phyloP scores from a whole-genome alignment of 2,888 invertebrate species.

The Andrena camellia region DNA sequence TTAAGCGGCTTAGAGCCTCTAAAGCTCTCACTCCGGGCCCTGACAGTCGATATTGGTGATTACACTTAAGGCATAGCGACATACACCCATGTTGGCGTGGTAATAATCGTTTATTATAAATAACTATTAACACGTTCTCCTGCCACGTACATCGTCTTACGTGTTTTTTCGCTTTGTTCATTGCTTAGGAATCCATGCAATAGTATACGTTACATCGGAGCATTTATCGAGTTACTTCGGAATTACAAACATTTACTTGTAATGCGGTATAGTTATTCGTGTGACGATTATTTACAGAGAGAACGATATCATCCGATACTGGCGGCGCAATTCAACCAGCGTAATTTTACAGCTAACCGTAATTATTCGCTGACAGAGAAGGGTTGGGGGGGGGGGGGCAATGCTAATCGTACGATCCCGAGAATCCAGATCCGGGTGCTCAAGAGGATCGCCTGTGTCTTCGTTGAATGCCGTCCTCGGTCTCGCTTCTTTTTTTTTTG shows the following conservation, averaged over 20 bases:
- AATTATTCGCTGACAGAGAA: conserved; percentile 52
- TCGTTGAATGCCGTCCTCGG: conserved; percentile 26
- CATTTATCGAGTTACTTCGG: conserved; percentile 68
- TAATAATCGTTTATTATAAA: conserved; percentile 83
- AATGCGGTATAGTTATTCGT: conserved; percentile 77
- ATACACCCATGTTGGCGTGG: conserved; percentile 61
- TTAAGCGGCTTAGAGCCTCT: background rate
- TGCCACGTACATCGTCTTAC: conserved; percentile 75
- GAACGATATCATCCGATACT: conserved; percentile 59
- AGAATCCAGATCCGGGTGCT: conserved; percentile 14
- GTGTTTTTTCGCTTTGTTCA: conserved; percentile 64
- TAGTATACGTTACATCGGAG: conserved; percentile 73
- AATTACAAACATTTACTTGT: conserved; percentile 80
- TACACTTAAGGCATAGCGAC: background rate
- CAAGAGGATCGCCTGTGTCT: conserved; percentile 10
- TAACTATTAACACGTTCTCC: conserved; percentile 80
- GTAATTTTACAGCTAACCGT: conserved; percentile 54
- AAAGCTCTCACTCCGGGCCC: background rate
- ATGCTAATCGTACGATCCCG: conserved; percentile 47
- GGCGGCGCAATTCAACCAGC: conserved; percentile 30
- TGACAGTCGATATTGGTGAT: background rate
- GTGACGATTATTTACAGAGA: conserved; percentile 81
- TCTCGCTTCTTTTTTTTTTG: background rate
- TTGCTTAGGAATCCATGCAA: conserved; percentile 69
- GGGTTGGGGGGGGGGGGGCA: conserved; percentile 38